Evolutionary conservation across 2,113 vertebrate species (phyloP), one percentile per base, ranked within the genome.

Genomic region (Phyllostomus discolor): DNA sequence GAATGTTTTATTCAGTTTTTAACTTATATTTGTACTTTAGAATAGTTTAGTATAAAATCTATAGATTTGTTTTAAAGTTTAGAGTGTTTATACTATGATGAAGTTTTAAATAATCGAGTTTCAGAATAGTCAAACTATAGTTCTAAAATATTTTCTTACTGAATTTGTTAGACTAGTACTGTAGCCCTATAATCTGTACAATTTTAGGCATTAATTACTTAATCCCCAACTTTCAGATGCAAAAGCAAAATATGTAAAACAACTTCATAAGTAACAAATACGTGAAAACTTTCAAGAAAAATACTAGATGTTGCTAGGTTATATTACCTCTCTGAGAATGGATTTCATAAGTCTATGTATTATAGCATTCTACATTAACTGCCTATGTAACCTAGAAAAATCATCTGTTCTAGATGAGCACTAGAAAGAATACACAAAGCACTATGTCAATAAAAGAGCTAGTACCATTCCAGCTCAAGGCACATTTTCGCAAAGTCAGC

Each of bases 71-170:
- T 97, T 97, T 94, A 70, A 75, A 97, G 64, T 94, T 95, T 57
- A 97, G 96, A 96, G 66, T 79, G 52, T 70, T 97, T 97, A 90
- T 94, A 97, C 62, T 96, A 95, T 95, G 57, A 93, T 70, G 95
- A 95, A 46, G 78, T 97, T 98, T 96, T 98, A 98, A 97, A 98
- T 98, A 98, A 75, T 97, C 98, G 20, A 88, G 90, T 97, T 97
- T 92, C 94, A 89, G 46, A 94, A n/a, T 97, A 93, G 59, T 43
- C 59, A 87, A 80, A 62, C 1, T 88, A 35, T 81, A 87, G 24
- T 88, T 43, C 88, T 98, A 88, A 94, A 94, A 94, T 97, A 93
- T 96, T 95, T 96, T 75, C 43, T 96, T 96, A 92, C 94, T 90
- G 80, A 96, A 91, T 96, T 88, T 83, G 22, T 69, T 75, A 52